phyloP scores from a whole-genome alignment of 2,113 vertebrate species.

The Oxyruncus cristatus region DNA sequence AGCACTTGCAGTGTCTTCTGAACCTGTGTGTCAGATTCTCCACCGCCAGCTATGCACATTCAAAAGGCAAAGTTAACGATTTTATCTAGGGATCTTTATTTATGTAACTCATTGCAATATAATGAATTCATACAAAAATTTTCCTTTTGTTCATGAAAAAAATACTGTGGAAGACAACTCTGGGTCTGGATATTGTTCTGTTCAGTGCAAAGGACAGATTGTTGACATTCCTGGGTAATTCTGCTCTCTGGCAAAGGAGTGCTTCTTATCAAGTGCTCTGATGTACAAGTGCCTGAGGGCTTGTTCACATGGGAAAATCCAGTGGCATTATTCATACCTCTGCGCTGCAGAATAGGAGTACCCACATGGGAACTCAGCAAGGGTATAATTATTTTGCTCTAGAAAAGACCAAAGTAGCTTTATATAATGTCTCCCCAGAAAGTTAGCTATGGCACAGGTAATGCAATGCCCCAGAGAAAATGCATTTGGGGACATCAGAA shows the following conservation, averaged over 20 bases:
- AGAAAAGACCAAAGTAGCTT: neutral
- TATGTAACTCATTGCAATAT: neutral
- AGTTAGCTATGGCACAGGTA: neutral
- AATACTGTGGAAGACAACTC: neutral
- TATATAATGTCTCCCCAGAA: neutral
- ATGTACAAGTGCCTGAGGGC: conserved; percentile 17
- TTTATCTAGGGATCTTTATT: neutral
- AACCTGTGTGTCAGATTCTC: neutral
- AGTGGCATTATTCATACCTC: conserved; percentile 29
- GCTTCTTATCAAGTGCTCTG: conserved; percentile 18
- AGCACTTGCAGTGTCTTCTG: neutral
- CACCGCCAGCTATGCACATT: neutral
- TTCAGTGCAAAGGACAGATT: neutral
- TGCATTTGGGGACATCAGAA: neutral
- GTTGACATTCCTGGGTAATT: neutral
- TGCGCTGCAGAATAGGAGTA: neutral
- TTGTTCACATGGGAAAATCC: conserved; percentile 31
- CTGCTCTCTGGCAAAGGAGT: conserved; percentile 19
- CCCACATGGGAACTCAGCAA: neutral
- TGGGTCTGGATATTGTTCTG: neutral
- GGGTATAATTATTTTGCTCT: neutral
- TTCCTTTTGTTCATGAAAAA: neutral
- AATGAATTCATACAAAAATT: neutral
- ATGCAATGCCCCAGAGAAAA: neutral
- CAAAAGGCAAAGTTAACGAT: neutral